Percentiles rank a stretch among this genome's conserved stretches.
phyloP scores from a whole-genome alignment of 2,797 vertebrate species.

The Alfaro cultratus region DNA sequence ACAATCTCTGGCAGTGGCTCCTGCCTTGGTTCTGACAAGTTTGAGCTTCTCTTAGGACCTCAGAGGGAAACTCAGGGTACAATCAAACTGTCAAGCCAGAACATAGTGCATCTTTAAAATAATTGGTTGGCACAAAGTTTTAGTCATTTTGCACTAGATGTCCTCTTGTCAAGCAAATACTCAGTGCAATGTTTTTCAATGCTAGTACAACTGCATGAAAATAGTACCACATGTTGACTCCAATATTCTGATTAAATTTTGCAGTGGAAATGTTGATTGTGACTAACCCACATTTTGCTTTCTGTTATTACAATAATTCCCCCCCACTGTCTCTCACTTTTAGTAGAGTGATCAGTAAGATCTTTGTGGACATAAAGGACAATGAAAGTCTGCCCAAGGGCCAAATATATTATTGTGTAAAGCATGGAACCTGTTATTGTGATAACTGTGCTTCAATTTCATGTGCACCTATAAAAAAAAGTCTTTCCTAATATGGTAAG shows the following conservation, averaged over 20 bases:
- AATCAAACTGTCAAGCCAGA: slow-evolving; percentile 16
- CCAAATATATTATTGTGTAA: background rate
- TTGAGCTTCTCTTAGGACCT: background rate
- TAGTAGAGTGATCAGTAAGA: background rate
- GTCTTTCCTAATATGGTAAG: background rate
- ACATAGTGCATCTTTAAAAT: background rate
- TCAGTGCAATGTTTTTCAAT: background rate
- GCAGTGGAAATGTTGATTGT: background rate
- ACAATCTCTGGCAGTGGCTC: background rate
- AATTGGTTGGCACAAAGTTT: background rate
- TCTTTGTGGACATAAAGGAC: background rate
- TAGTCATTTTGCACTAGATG: background rate
- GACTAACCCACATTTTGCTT: background rate
- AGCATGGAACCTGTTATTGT: background rate
- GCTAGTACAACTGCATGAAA: background rate
- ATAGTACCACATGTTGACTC: background rate
- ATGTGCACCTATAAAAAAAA: background rate
- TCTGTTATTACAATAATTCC: background rate
- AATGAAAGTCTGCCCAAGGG: background rate
- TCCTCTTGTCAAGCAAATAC: background rate
- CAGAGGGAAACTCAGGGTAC: background rate
- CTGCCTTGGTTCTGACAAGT: background rate
- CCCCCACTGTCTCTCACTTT: background rate
- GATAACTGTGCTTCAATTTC: background rate
- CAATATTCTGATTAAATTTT: background rate